A percentile compares a stretch with the other conserved stretches of the same genome.
Evolutionary conservation across 1,140 invertebrate genomes (phyloP).

Genomic region (Zaprionus nigranus): DNA sequence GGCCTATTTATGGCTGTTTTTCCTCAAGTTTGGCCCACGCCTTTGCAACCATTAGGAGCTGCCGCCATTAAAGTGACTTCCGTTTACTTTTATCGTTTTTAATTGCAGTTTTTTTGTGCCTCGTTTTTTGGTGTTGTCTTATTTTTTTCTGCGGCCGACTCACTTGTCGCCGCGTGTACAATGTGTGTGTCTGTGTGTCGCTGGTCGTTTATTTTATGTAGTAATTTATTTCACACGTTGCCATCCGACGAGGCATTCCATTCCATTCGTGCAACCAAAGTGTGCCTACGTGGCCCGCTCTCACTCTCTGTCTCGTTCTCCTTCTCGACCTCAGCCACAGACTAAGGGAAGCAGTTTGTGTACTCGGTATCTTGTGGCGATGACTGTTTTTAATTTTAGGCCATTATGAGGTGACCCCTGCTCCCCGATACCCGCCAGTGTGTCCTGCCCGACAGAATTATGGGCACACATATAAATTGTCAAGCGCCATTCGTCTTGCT

Average conservation of each 20-base stretch:
- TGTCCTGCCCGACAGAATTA: conserved; percentile 59
- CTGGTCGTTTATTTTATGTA: conserved; percentile 80
- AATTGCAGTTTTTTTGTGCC: conserved; percentile 66
- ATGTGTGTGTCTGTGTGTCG: conserved; percentile 10
- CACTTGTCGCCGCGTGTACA: conserved; percentile 71
- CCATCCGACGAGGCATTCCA: conserved; percentile 12
- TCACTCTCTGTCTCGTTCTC: too few relatives aligned
- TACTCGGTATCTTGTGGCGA: conserved; percentile 61
- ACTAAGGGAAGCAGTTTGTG: conserved; percentile 4
- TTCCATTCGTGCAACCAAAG: neutral
- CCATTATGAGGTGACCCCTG: conserved; percentile 68
- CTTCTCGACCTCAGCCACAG: neutral
- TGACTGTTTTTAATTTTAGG: conserved; percentile 82
- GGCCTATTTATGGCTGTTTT: neutral
- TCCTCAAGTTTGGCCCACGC: neutral
- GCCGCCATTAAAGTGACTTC: conserved; percentile 68
- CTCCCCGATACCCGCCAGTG: neutral
- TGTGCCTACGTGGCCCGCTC: conserved; percentile 32
- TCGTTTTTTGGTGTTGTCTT: conserved; percentile 47
- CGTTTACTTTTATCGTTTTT: conserved; percentile 81
- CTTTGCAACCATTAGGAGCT: conserved; percentile 56
- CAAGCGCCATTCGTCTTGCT: conserved; percentile 82
- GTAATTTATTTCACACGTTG: conserved; percentile 81
- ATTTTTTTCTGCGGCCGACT: conserved; percentile 45
- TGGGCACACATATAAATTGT: conserved; percentile 81